phyloP scores from a whole-genome alignment of 2,797 vertebrate species.

The Gymnoscopelus braueri region DNA sequence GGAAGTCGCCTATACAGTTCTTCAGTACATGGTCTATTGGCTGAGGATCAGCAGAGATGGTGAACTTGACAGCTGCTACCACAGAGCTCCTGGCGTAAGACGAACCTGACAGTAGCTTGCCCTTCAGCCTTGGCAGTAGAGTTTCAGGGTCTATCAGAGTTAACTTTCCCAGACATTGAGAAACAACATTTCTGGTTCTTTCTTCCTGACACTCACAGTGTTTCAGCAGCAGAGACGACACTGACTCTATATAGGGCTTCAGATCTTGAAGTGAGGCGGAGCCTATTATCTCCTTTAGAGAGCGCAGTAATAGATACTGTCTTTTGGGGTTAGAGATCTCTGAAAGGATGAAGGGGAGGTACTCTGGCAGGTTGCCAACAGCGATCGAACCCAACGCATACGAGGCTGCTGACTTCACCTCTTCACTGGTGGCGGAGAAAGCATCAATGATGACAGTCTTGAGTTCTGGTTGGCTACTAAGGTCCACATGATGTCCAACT shows the following conservation, averaged over 20 bases:
- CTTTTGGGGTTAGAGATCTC: constrained; percentile 97
- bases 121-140: constrained; percentile 94
- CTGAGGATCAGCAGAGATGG: constrained; percentile 97
- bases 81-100: constrained; percentile 97
- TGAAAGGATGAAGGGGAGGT: constrained; percentile 96
- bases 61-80: constrained; percentile 98
- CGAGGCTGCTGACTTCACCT: constrained; percentile 97
- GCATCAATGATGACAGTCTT: constrained; percentile 97
- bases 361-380: constrained; percentile 97
- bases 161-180: constrained; percentile 96
- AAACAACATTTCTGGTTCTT: constrained; percentile 97
- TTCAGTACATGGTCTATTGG: constrained; percentile 96
- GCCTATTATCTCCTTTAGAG: constrained; percentile 98
- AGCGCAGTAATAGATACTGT: constrained; percentile 98
- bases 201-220: constrained; percentile 98
- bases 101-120: constrained; percentile 95
- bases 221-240: constrained; percentile 95
- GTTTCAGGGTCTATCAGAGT: constrained; percentile 97
- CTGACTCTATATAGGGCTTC: constrained; percentile 95
- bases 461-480: constrained; percentile 95
- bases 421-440: constrained; percentile 97
- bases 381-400: constrained; percentile 97
- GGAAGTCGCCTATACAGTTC: constrained; percentile 97
- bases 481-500: constrained; percentile 97
- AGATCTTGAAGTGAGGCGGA: constrained; percentile 92